phyloP scores from a whole-genome alignment of 2,113 vertebrate genomes.

The Empidonax alnorum region DNA sequence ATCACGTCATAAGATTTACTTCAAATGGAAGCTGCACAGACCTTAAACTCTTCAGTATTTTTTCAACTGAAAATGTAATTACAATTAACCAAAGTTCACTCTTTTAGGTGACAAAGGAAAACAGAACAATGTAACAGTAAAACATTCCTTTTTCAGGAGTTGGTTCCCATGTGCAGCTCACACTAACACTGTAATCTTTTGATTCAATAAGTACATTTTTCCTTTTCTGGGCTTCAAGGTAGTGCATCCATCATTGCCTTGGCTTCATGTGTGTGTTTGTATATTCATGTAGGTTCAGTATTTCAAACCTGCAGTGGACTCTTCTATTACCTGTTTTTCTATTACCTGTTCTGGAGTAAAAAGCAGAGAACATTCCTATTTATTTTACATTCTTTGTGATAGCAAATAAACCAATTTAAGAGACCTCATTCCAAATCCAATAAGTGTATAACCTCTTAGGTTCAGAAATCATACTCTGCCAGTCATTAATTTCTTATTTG shows the following conservation, averaged over 20 bases:
- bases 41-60: background rate
- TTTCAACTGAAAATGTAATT: background rate
- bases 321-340: constrained; percentile 20
- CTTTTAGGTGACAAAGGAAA: background rate
- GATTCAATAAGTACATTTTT: constrained; percentile 27
- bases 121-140: background rate
- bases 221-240: constrained; percentile 46
- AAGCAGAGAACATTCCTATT: constrained; percentile 8
- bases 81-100: background rate
- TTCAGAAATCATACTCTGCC: background rate
- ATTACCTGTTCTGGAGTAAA: constrained; percentile 19
- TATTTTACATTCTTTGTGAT: background rate
- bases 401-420: background rate
- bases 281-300: background rate
- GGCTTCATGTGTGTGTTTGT: constrained; percentile 25
- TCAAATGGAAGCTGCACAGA: background rate
- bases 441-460: background rate
- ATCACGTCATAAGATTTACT: background rate
- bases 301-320: constrained; percentile 20
- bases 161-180: background rate
- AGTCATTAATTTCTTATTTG: background rate
- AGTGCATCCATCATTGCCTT: constrained; percentile 46
- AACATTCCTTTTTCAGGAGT: background rate
- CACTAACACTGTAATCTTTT: background rate
- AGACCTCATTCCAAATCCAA: background rate